Conservation (phyloP, 2,888 invertebrate genomes). For the Rhorus exstirpatorius region DNA sequence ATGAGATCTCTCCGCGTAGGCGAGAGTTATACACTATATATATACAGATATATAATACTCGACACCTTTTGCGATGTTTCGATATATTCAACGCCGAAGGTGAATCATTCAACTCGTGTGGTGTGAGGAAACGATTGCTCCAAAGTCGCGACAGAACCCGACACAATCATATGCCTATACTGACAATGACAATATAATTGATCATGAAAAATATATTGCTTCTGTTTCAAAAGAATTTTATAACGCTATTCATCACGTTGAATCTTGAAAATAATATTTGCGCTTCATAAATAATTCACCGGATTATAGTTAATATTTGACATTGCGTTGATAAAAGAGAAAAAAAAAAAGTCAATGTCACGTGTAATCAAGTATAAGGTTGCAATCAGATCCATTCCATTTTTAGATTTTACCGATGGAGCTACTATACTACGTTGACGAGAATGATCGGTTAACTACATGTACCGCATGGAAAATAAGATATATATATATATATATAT, state of each 20-base stretch:
- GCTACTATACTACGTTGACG: too few species aligned
- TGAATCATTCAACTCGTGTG: conserved; percentile 22
- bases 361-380: background rate
- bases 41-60: conserved; percentile 1
- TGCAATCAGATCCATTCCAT: background rate
- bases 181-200: conserved; percentile 5
- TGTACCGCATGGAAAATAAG: too few species aligned
- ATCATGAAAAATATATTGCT: background rate
- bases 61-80: conserved; percentile 36
- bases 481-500: too few species aligned
- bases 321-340: too few species aligned
- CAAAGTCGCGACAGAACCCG: background rate
- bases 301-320: too few species aligned
- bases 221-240: too few species aligned
- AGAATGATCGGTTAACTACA: conserved; percentile 6
- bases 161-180: background rate
- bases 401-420: background rate
- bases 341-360: background rate
- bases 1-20: conserved; percentile 38
- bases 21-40: background rate
- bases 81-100: conserved; percentile 16
- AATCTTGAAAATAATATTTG: too few species aligned
- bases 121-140: conserved; percentile 21
- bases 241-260: too few species aligned
- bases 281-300: too few species aligned